These are phyloP conservation scores for Abramis brama DNA, from an alignment of 2,113 vertebrate genomes.

Conservation along the genomic window DNA sequence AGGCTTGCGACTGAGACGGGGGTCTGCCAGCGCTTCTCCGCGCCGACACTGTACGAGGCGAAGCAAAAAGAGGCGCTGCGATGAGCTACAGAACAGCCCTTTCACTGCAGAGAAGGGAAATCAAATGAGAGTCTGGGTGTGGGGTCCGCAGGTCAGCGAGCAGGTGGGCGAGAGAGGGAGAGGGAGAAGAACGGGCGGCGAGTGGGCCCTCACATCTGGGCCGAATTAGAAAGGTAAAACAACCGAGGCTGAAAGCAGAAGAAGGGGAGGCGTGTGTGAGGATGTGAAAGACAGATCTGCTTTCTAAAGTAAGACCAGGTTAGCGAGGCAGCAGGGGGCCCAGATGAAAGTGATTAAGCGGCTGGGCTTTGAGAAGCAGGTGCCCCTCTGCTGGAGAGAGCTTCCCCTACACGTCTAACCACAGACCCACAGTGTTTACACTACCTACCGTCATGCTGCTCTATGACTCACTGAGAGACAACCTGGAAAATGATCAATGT, in stretches of 20 bases:
- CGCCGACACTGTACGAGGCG: constrained; percentile 54
- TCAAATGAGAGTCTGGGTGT: constrained; percentile 72
- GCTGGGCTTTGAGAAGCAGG: constrained; percentile 77
- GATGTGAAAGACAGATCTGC: constrained; percentile 76
- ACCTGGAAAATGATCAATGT: constrained; percentile 38
- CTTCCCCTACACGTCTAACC: constrained; percentile 35
- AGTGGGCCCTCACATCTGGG: constrained; percentile 75
- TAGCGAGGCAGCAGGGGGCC: constrained; percentile 73
- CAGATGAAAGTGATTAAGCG: constrained; percentile 79
- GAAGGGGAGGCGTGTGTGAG: constrained; percentile 67
- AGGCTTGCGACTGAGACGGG: constrained; percentile 63
- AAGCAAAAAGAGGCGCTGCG: constrained; percentile 44
- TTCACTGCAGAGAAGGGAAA: constrained; percentile 72
- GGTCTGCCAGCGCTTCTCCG: constrained; percentile 60
- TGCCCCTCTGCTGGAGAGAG: constrained; percentile 66
- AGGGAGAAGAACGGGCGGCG: constrained; percentile 61
- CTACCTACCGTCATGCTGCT: constrained; percentile 45
- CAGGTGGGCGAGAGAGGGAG: constrained; percentile 77
- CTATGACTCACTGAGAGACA: constrained; percentile 42
- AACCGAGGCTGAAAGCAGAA: constrained; percentile 50
- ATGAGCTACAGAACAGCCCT: constrained; percentile 69
- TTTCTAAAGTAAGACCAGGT: constrained; percentile 77
- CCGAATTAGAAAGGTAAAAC: constrained; percentile 76
- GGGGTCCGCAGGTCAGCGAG: constrained; percentile 73
- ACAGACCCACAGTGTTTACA: constrained; percentile 29